Conservation (phyloP, 2,888 invertebrate species). For the Drosophila ezoana region DNA sequence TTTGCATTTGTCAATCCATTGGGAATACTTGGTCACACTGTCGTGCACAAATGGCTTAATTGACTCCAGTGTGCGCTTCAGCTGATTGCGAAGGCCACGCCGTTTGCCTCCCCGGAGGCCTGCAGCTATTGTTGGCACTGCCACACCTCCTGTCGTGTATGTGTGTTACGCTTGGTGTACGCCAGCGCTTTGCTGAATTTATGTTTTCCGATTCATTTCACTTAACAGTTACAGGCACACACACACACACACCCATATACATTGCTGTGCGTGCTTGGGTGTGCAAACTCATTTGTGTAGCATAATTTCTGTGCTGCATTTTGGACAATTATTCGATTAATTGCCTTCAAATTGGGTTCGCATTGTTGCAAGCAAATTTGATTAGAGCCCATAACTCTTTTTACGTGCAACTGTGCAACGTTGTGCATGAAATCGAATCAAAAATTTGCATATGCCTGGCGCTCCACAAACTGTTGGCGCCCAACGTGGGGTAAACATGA, state of each 20-base stretch:
- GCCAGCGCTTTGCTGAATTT: slow-evolving; percentile 13
- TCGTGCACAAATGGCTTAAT: slow-evolving; percentile 27
- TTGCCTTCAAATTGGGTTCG: slow-evolving; percentile 48
- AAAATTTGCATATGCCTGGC: slow-evolving; percentile 9
- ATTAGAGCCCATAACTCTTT: slow-evolving; percentile 42
- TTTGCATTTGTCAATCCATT: slow-evolving; percentile 17
- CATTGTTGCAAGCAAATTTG: slow-evolving; percentile 47
- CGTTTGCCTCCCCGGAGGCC: slow-evolving; percentile 12
- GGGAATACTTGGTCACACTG: slow-evolving; percentile 34
- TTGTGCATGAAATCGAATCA: slow-evolving; percentile 29
- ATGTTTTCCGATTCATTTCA: slow-evolving; percentile 19
- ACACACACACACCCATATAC: too few species aligned
- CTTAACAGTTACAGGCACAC: slow-evolving; percentile 8
- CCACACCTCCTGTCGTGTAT: slow-evolving; percentile 12
- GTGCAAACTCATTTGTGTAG: slow-evolving; percentile 5
- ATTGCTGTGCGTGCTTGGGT: not conserved
- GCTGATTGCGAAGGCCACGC: not conserved
- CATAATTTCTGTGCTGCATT: slow-evolving; percentile 20
- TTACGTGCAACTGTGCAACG: slow-evolving; percentile 22
- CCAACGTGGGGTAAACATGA: slow-evolving; percentile 18
- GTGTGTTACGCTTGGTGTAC: slow-evolving; percentile 2
- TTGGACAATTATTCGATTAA: slow-evolving; percentile 52
- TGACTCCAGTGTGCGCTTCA: slow-evolving; percentile 27
- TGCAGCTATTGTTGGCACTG: slow-evolving; percentile 6
- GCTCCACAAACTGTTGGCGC: not conserved